Conservation (phyloP, 2,888 invertebrate genomes). For the Drosophila infuscata region DNA sequence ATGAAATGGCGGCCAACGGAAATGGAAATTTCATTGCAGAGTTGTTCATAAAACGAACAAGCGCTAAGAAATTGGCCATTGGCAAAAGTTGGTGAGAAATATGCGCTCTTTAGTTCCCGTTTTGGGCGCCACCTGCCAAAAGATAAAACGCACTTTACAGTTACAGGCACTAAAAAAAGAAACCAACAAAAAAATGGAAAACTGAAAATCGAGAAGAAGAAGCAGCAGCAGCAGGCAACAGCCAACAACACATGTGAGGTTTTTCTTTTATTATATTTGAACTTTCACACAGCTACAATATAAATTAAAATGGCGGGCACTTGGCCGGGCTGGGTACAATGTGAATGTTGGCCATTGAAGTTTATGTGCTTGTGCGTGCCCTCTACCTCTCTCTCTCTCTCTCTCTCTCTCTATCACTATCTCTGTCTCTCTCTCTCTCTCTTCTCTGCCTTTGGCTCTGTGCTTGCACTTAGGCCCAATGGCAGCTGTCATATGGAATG, state of each 20-base stretch:
- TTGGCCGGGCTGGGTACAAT: conserved; percentile 24
- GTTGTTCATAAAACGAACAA: conserved; percentile 56
- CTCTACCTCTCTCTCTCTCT: background rate
- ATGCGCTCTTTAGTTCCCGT: background rate
- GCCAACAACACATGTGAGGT: conserved; percentile 48
- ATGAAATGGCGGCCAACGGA: conserved; percentile 62
- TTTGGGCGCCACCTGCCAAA: conserved; percentile 49
- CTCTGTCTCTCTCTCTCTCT: background rate
- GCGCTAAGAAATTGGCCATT: conserved; percentile 62
- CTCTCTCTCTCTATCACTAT: background rate
- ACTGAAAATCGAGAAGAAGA: conserved; percentile 14
- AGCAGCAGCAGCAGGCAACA: background rate
- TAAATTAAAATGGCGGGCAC: conserved; percentile 74
- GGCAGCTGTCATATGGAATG: conserved; percentile 65
- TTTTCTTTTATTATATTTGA: conserved; percentile 71
- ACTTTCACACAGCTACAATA: conserved; percentile 75
- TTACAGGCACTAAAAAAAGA: conserved; percentile 25
- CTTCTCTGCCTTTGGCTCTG: conserved; percentile 13
- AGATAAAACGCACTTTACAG: conserved; percentile 73
- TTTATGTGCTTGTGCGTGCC: conserved; percentile 54
- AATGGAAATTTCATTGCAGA: conserved; percentile 63
- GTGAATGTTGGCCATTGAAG: conserved; percentile 47
- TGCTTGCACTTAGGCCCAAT: conserved; percentile 54
- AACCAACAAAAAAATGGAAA: background rate
- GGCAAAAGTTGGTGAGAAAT: conserved; percentile 49